Conservation (phyloP, 2,888 invertebrate species). For the Trissonchulus latispiculum region DNA sequence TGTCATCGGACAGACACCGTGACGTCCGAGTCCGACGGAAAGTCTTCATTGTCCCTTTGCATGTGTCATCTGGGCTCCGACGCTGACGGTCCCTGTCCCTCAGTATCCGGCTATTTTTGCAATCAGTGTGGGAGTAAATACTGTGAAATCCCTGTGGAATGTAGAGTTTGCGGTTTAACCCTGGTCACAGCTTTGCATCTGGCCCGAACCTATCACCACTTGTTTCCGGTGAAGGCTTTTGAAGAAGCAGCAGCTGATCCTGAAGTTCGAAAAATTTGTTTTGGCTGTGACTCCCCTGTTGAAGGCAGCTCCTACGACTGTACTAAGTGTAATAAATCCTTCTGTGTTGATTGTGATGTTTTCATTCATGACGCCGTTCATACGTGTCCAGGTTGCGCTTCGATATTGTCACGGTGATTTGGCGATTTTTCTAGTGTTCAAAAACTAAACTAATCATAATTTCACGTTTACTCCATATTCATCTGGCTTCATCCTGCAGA, state of each 20-base stretch:
- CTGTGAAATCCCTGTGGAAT: constrained; percentile 94
- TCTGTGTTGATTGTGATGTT: constrained; percentile 90
- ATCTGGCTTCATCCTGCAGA: too few relatives aligned
- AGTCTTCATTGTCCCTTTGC: too few relatives aligned
- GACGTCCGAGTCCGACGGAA: too few relatives aligned
- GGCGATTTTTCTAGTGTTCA: neutral
- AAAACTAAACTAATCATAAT: too few relatives aligned
- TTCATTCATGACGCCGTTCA: constrained; percentile 86
- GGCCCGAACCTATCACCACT: constrained; percentile 90
- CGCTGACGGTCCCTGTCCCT: neutral
- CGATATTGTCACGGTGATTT: constrained; percentile 32
- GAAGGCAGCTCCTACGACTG: constrained; percentile 57
- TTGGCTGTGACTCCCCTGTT: constrained; percentile 33
- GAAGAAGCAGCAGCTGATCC: too few relatives aligned
- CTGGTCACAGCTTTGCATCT: constrained; percentile 95
- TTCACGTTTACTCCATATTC: too few relatives aligned
- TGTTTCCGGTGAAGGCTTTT: constrained; percentile 81
- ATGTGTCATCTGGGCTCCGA: too few relatives aligned
- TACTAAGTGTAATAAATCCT: constrained; percentile 63
- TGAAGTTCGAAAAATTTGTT: too few relatives aligned
- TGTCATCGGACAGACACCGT: too few relatives aligned
- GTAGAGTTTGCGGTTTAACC: constrained; percentile 81
- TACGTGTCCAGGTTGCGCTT: constrained; percentile 78
- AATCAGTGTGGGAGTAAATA: constrained; percentile 89
- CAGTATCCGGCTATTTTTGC: constrained; percentile 49